A percentile compares a stretch with the other conserved stretches of the same genome.
phyloP scores from a whole-genome alignment of 2,113 vertebrate species.

The Xiphorhynchus elegans region DNA sequence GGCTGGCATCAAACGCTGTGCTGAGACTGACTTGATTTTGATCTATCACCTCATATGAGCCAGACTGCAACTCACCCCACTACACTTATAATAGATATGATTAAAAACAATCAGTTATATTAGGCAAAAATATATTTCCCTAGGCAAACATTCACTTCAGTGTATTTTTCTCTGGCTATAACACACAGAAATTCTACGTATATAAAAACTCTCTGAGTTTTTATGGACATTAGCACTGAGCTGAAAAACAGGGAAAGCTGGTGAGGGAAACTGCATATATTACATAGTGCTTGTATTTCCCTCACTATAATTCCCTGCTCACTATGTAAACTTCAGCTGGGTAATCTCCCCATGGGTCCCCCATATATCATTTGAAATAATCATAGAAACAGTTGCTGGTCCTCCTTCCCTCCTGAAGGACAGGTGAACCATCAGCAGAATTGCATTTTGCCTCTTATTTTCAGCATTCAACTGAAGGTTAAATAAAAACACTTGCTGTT shows the following conservation, averaged over 20 bases:
- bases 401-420: not conserved
- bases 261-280: conserved; percentile 5
- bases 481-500: not conserved
- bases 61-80: not conserved
- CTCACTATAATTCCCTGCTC: not conserved
- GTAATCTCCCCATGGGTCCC: not conserved
- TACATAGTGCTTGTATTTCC: not conserved
- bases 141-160: conserved; percentile 20
- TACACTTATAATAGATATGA: conserved; percentile 6
- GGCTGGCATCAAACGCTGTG: not conserved
- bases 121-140: conserved; percentile 61
- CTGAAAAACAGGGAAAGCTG: conserved; percentile 20
- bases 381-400: not conserved
- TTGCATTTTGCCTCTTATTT: not conserved
- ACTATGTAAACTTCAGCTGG: conserved; percentile 25
- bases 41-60: conserved; percentile 11
- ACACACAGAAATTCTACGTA: conserved; percentile 5
- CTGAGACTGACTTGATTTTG: conserved; percentile 22
- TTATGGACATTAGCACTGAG: conserved; percentile 34
- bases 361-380: not conserved
- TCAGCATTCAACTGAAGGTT: not conserved
- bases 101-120: conserved; percentile 66
- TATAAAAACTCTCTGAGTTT: conserved; percentile 40
- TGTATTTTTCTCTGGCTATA: conserved; percentile 11
- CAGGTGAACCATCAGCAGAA: not conserved